A percentile compares a stretch with the other conserved stretches of the same genome.
Evolutionary conservation across 1,140 invertebrate species (phyloP).

Genomic region (Brachionus angularis): DNA sequence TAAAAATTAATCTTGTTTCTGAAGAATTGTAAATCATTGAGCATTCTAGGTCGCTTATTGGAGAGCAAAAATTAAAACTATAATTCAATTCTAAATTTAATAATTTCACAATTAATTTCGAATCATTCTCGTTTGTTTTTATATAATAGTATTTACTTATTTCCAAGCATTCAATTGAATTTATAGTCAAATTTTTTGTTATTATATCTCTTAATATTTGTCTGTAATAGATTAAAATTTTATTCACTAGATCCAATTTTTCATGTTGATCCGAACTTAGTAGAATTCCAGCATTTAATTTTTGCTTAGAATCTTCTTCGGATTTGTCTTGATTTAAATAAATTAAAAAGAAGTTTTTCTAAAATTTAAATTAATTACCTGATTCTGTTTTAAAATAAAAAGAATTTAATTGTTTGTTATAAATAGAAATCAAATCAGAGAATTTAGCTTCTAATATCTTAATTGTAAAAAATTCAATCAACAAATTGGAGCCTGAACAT

Average conservation of each 20-base stretch:
- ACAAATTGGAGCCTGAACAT: slow-evolving; percentile 18
- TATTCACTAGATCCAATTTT: slow-evolving; percentile 23
- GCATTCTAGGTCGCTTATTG: neutral
- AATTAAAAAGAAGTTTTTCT: no score
- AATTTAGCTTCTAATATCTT: slow-evolving; percentile 8
- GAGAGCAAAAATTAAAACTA: slow-evolving; percentile 14
- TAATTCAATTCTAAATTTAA: slow-evolving; percentile 14
- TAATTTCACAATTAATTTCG: slow-evolving; percentile 1
- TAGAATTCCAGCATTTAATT: neutral
- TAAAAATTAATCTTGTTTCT: neutral
- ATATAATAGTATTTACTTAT: slow-evolving; percentile 9
- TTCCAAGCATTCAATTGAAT: neutral
- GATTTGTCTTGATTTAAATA: neutral
- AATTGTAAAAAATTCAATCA: neutral
- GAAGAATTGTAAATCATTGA: neutral
- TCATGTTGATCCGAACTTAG: slow-evolving; percentile 13
- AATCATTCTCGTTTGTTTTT: neutral
- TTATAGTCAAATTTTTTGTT: slow-evolving; percentile 4
- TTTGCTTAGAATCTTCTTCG: neutral
- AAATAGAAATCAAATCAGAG: slow-evolving; percentile 1
- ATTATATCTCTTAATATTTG: neutral
- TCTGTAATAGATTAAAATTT: slow-evolving; percentile 38
- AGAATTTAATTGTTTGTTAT: slow-evolving; percentile 15
- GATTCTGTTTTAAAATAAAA: neutral
- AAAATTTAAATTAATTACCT: no score